These are phyloP conservation scores for Chrysopilus asiliformis DNA, from an alignment of 2,888 invertebrate genomes.

Conservation along the genomic window DNA sequence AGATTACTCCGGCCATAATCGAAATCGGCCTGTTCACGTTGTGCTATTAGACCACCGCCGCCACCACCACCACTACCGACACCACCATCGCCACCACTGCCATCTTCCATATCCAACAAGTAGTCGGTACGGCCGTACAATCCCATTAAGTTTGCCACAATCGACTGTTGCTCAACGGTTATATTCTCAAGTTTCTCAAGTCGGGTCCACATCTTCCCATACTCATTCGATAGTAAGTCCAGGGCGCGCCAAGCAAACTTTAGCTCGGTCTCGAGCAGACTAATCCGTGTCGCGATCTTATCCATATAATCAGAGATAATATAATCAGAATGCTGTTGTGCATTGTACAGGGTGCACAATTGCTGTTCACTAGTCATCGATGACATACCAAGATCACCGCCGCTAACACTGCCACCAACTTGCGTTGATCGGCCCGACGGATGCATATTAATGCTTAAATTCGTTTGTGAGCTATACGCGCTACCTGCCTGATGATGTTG, in stretches of 20 bases:
- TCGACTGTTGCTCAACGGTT: slow-evolving; percentile 79
- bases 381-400: slow-evolving; percentile 18
- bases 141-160: slow-evolving; percentile 68
- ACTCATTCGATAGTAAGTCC: slow-evolving; percentile 80
- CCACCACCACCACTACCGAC: not conserved
- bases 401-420: not conserved
- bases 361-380: slow-evolving; percentile 29
- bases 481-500: slow-evolving; percentile 5
- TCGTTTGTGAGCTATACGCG: not conserved
- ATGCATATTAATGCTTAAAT: not conserved
- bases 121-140: slow-evolving; percentile 22
- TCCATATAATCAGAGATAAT: slow-evolving; percentile 87
- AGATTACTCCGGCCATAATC: too few species aligned
- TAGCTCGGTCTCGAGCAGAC: slow-evolving; percentile 77
- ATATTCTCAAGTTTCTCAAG: slow-evolving; percentile 78
- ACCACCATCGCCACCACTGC: not conserved
- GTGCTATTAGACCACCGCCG: slow-evolving; percentile 6
- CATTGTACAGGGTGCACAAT: slow-evolving; percentile 27
- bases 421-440: not conserved
- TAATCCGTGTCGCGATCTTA: slow-evolving; percentile 70
- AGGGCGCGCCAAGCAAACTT: slow-evolving; percentile 88
- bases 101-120: not conserved
- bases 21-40: slow-evolving; percentile 7
- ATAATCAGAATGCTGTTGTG: slow-evolving; percentile 51
- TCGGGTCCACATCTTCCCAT: slow-evolving; percentile 87